Evolutionary conservation across 2,113 vertebrate genomes (phyloP), one percentile per base, ranked within the genome.

Genomic region (Melanocharis versteri): DNA sequence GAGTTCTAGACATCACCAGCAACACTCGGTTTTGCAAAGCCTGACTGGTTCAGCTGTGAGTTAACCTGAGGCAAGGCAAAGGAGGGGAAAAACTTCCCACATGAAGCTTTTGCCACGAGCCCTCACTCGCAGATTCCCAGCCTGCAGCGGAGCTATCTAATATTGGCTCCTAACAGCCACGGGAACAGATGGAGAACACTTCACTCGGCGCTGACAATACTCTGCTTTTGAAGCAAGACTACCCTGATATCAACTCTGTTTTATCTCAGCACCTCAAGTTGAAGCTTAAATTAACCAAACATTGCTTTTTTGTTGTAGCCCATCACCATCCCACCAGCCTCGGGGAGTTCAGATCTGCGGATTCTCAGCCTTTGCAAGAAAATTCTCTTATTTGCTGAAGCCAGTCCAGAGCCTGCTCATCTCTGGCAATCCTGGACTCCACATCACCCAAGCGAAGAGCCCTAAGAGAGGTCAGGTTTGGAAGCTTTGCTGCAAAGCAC

Each of bases 101-200:
- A 3, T 53, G 86, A 81, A 87, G 85, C 50, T 94, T 92, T 54
- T 87, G 58, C 94, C 86, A 35, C 1, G 13, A 95, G 77, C 80
- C 24, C 86, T 94, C 61, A 28, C 72, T 85, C 44, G 1, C 73
- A 56, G 79, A 92, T 87, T 95, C 80, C 93, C 88, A 94, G 93
- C 33, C 93, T 93, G 89, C 90, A 82, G 75, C 8, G 17, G 69
- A 94, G 70, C 84, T 73, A 42, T 75, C 92, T 96, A 95, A 92
- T 96, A 92, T 87, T 85, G 89, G 89, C 91, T 94, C 81, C 35
- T 47, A 21, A 75, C 94, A 95, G 95, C 91, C 93, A 77, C 75
- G 58, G 94, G 91, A 96, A 93, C 95, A 96, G 96, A 97, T 97
- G 96, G 96, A 94, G 83, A 90, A 42, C 3, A 11, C 89, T 83